Evolutionary conservation across 2,888 invertebrate species (phyloP), one percentile per base, ranked within the genome.

Genomic region (Meiosimyza platycephala): DNA sequence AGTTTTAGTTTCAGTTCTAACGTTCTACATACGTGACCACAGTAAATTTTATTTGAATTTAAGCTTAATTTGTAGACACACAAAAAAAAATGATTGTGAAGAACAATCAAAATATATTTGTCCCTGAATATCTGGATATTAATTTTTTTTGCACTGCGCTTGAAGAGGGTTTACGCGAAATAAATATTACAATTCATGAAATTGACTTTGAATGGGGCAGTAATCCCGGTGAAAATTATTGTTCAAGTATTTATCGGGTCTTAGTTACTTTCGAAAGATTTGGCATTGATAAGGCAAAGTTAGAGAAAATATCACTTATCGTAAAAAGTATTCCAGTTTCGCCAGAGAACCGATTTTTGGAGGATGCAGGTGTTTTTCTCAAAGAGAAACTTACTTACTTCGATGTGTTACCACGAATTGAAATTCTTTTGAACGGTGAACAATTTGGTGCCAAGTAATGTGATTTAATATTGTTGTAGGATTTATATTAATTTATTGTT

Each of bases 381-480:
- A 88, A 87, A 72, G 88, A 89, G 80, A 85, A 84, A 47, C 81
- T 85, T 72, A 87, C 88, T 79, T 89, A 78, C 59, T 78, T 72
- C 13, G 84, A 83, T 76, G 80, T 87, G 1, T 75, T 89, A 74
- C 88, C 88, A 0, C 82, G 85, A n/a, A 77, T 88, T 74, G 83
- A 87, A 66, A 80, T 88, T 59, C 79, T 88, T 6, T 79, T 83
- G 73, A 84, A 84, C 72, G 80, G 80, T 22, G 78, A 80, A 3
- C 78, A 73, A 54, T 81, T 86, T 51, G 82, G 84, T 5, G 83
- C 86, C 33, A 83, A 81, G 84, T 83, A 71, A 78, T 80, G 9
- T 9, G 9, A 9, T 40, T 6, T 9, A 6, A 9, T 4, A 13
- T 54, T 5, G 11, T 54, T 18, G 54, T 18, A 28, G 28, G 0